Conservation (phyloP, 2,797 vertebrate genomes). For the Acrocephalus scirpaceus region DNA sequence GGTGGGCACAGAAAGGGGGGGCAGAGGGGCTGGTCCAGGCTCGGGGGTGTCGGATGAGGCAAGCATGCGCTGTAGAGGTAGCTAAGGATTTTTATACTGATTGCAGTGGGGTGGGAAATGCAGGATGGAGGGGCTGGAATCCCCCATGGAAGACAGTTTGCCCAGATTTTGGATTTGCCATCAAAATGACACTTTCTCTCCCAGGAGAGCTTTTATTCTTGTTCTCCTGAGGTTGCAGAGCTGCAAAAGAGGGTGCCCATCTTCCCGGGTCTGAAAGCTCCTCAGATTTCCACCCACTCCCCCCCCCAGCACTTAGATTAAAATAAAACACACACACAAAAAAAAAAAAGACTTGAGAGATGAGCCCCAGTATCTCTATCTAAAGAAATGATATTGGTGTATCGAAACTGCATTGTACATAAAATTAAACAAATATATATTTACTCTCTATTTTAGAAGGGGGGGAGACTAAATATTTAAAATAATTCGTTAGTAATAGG, state of each 20-base stretch:
- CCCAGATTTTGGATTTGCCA: background rate
- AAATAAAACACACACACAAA: background rate
- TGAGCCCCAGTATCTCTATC: slow-evolving; percentile 47
- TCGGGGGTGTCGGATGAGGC: background rate
- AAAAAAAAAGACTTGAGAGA: background rate
- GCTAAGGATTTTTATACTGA: slow-evolving; percentile 7
- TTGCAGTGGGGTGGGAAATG: background rate
- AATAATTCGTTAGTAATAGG: slow-evolving; percentile 62
- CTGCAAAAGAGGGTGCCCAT: background rate
- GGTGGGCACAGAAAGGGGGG: background rate
- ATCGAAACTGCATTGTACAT: slow-evolving; percentile 63
- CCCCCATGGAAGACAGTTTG: background rate
- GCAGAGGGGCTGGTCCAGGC: background rate
- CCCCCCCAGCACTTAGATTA: background rate
- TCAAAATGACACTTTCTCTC: background rate
- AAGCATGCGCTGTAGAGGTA: slow-evolving; percentile 51
- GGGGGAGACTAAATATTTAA: slow-evolving; percentile 64
- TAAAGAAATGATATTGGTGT: slow-evolving; percentile 49
- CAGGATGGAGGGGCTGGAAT: background rate
- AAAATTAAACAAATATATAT: slow-evolving; percentile 79
- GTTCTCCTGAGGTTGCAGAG: background rate
- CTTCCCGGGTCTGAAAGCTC: background rate
- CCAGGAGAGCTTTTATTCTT: background rate
- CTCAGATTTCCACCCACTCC: background rate
- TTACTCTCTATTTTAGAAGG: slow-evolving; percentile 79